Evolutionary conservation across 2,113 vertebrate species (phyloP).

Genomic region (Kryptolebias marmoratus): DNA sequence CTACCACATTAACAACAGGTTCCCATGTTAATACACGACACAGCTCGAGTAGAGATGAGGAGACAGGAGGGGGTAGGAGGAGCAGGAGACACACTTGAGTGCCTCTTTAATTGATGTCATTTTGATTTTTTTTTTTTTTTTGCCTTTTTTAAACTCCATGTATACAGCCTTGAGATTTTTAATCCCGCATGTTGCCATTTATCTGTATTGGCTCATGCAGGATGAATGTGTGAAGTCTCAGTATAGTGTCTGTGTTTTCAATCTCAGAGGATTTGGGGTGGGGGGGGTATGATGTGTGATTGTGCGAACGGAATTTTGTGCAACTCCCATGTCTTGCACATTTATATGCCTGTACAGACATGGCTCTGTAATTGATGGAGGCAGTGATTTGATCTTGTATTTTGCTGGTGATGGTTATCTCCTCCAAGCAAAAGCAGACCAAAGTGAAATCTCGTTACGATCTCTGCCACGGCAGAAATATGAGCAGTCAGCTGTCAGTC

Average conservation of each 20-base stretch:
- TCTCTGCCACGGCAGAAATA: slow-evolving; percentile 1
- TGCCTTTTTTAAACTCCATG: slow-evolving; percentile 29
- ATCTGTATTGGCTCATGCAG: slow-evolving; percentile 29
- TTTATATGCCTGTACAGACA: neutral
- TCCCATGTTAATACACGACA: slow-evolving; percentile 51
- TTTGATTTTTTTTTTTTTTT: slow-evolving; percentile 49
- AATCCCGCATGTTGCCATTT: slow-evolving; percentile 52
- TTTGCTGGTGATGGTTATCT: neutral
- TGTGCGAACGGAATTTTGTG: slow-evolving; percentile 17
- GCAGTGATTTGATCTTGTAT: slow-evolving; percentile 21
- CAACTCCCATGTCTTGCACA: neutral
- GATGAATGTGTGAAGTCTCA: slow-evolving; percentile 6
- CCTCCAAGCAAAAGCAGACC: slow-evolving; percentile 3
- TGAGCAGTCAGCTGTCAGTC: slow-evolving; percentile 17
- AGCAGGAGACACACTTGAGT: slow-evolving; percentile 19
- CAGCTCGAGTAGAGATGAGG: slow-evolving; percentile 30
- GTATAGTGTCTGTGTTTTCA: slow-evolving; percentile 17
- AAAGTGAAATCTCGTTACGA: slow-evolving; percentile 19
- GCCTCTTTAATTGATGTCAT: slow-evolving; percentile 61
- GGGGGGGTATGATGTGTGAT: slow-evolving; percentile 42
- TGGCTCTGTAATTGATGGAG: slow-evolving; percentile 1
- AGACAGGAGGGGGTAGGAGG: neutral
- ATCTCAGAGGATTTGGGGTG: slow-evolving; percentile 45
- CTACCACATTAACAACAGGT: slow-evolving; percentile 56
- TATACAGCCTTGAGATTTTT: slow-evolving; percentile 53